phyloP scores from a whole-genome alignment of 2,797 vertebrate species.

The Myiothlypis coronata region DNA sequence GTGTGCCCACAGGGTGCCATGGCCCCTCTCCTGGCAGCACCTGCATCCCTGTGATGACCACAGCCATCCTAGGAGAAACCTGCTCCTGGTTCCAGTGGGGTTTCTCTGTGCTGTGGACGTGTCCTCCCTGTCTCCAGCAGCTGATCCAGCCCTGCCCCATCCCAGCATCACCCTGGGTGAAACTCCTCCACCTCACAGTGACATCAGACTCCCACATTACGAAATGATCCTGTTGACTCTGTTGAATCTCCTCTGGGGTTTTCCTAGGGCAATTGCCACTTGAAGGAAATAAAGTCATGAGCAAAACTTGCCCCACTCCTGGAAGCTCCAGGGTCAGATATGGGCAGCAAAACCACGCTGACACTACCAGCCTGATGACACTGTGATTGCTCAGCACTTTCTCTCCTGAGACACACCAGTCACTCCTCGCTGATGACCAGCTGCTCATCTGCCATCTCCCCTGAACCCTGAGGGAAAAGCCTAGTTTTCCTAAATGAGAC shows the following conservation, averaged over 20 bases:
- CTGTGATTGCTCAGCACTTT: background rate
- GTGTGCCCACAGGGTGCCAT: accelerated
- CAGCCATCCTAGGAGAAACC: background rate
- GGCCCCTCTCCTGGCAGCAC: background rate
- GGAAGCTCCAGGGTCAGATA: background rate
- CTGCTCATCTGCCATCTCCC: background rate
- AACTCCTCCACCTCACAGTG: conserved; percentile 19
- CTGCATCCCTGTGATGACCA: accelerated
- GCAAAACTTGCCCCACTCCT: background rate
- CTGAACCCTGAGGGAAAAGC: background rate
- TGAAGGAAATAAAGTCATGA: background rate
- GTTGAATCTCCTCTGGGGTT: background rate
- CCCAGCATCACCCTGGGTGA: background rate
- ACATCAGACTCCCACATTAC: conserved; percentile 36
- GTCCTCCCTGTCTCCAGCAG: background rate
- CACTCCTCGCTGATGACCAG: background rate
- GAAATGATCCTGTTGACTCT: background rate
- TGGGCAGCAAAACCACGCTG: background rate
- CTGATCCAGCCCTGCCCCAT: background rate
- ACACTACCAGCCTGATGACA: background rate
- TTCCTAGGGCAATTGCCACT: background rate
- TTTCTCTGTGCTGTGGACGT: background rate
- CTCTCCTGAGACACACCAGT: background rate
- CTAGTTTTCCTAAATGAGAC: background rate
- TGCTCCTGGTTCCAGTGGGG: background rate